Percentiles rank a stretch among this genome's conserved stretches.
phyloP scores from a whole-genome alignment of 1,140 invertebrate genomes.

The Mamestra configurata region DNA sequence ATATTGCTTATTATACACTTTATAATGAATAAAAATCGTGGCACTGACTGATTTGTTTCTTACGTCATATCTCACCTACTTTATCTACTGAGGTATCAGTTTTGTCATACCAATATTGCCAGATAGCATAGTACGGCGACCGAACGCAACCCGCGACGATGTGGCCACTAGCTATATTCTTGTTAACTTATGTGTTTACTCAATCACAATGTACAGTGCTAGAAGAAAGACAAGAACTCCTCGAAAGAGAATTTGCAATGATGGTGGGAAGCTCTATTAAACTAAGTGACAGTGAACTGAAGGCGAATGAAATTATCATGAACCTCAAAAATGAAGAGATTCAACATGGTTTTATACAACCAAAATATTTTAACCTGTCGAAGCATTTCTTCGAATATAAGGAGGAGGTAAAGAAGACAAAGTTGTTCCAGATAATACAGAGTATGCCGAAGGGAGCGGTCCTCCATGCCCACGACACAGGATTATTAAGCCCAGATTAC shows the following conservation, averaged over 20 bases:
- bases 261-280: constrained; percentile 87
- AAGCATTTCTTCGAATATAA: constrained; percentile 92
- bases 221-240: constrained; percentile 71
- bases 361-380: constrained; percentile 89
- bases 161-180: constrained; percentile 58
- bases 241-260: constrained; percentile 72
- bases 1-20: neutral
- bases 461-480: constrained; percentile 92
- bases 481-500: constrained; percentile 90
- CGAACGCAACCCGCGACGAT: constrained; percentile 56
- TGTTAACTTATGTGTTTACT: constrained; percentile 48
- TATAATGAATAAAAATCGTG: neutral
- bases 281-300: constrained; percentile 88
- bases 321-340: constrained; percentile 89
- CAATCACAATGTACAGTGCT: constrained; percentile 52
- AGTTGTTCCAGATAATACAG: constrained; percentile 91
- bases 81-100: constrained; percentile 9
- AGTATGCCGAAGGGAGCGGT: constrained; percentile 92
- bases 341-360: constrained; percentile 87
- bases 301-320: constrained; percentile 91
- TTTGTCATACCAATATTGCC: constrained; percentile 52
- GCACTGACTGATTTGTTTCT: neutral
- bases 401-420: constrained; percentile 89
- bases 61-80: constrained; percentile 17
- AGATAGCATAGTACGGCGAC: constrained; percentile 52